Evolutionary conservation across 2,797 vertebrate genomes (phyloP), one percentile per base, ranked within the genome.

Genomic region (Leuciscus waleckii): DNA sequence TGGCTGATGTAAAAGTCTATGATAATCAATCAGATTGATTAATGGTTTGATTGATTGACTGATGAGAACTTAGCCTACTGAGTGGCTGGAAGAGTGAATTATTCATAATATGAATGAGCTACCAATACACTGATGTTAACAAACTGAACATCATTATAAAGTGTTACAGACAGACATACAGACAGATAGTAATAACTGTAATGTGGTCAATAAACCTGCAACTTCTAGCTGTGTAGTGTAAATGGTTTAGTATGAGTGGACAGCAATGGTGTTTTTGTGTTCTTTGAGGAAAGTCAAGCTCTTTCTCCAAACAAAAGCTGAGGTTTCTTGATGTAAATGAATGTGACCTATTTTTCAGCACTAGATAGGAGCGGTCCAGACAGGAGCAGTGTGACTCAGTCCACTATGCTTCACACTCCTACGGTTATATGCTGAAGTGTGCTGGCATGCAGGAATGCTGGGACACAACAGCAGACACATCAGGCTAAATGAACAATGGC

Each of bases 381-480:
- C 90, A 87, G 84, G 73, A 69, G 68, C 73, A 70, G 82, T 37
- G 79, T 89, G 90, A 91, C 76, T 86, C 86, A 86, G 79, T 83
- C 75, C 41, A 49, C 86, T 81, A 17, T 49, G 79, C 70, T 80
- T 87, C 73, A 84, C 78, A 87, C 86, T 87, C 85, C 78, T 75
- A 89, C 81, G 46, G n/a, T 79, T 23, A 54, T 51, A 21, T 29
- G 51, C 41, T 43, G 37, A 41, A 75, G 76, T 70, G 43, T 79
- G 67, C 78, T 78, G 67, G 61, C 17, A 26, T 35, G 9, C 23
- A 63, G 67, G 17, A 69, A 79, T 54, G 9, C 13, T 61, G 46
- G 61, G 81, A 83, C 83, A 85, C 68, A 75, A 74, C 56, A 84
- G 77, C 51, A 82, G 54, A 71, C 67, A 85, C 83, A 82, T 86